phyloP scores from a whole-genome alignment of 30 jellyfish, hydroid and myxozoan genomes.

The Haliclystus octoradiatus region DNA sequence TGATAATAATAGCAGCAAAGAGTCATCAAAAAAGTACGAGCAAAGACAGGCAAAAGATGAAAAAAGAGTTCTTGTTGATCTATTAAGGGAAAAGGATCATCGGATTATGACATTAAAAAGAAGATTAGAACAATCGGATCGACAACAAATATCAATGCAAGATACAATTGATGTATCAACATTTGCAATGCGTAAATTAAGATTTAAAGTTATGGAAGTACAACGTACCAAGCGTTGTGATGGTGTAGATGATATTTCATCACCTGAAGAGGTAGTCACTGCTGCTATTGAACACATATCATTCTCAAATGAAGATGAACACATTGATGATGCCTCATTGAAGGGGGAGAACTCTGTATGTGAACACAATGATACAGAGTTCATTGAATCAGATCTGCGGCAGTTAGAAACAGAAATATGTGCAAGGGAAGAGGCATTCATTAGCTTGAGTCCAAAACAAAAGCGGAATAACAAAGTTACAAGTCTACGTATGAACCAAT shows the following conservation, averaged over 20 bases:
- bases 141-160: not conserved
- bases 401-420: not conserved
- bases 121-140: not conserved
- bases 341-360: not conserved
- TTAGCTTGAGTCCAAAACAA: not conserved
- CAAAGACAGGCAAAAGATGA: not conserved
- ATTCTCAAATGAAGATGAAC: too few relatives aligned
- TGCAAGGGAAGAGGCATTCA: not conserved
- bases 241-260: not conserved
- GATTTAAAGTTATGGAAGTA: not conserved
- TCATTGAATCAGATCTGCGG: not conserved
- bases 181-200: not conserved
- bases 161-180: not conserved
- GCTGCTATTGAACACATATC: not conserved
- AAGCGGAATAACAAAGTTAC: not conserved
- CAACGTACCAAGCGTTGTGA: not conserved
- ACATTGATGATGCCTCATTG: not conserved
- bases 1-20: not conserved
- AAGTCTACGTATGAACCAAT: not conserved
- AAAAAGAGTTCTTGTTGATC: slow-evolving; percentile 1
- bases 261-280: not conserved
- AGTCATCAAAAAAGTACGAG: not conserved
- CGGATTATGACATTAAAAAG: not conserved
- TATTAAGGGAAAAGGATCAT: not conserved
- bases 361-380: not conserved